phyloP scores from a whole-genome alignment of 1,140 invertebrate genomes.

The Aporrectodea caliginosa region DNA sequence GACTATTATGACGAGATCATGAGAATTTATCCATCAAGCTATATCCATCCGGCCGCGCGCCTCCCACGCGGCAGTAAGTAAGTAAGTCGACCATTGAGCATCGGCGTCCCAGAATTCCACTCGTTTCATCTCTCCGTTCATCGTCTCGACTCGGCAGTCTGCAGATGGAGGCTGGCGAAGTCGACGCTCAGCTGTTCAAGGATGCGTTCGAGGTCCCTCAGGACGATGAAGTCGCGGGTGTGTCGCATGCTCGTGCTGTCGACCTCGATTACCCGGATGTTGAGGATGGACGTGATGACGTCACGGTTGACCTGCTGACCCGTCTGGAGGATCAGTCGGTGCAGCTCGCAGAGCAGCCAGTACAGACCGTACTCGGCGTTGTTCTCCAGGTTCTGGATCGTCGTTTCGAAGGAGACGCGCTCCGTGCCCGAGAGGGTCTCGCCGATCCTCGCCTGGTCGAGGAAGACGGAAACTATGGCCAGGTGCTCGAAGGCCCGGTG shows the following conservation, averaged over 20 bases:
- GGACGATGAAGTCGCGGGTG: slow-evolving; percentile 22
- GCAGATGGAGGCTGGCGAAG: slow-evolving; percentile 1
- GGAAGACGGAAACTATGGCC: slow-evolving; percentile 13
- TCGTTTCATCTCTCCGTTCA: neutral
- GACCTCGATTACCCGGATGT: slow-evolving; percentile 12
- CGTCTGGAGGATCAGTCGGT: neutral
- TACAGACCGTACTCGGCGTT: slow-evolving; percentile 11
- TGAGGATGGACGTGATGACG: slow-evolving; percentile 16
- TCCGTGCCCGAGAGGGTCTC: slow-evolving; percentile 1
- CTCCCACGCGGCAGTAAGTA: no score
- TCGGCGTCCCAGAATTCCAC: neutral
- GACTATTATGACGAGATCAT: no score
- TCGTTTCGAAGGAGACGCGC: slow-evolving; percentile 4
- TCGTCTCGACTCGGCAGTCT: neutral
- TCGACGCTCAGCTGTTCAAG: slow-evolving; percentile 15
- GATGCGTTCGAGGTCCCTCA: slow-evolving; percentile 16
- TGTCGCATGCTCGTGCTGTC: neutral
- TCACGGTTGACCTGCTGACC: neutral
- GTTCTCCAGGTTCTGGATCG: slow-evolving; percentile 15
- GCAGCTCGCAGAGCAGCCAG: slow-evolving; percentile 22
- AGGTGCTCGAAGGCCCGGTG: slow-evolving; percentile 12
- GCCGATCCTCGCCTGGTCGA: slow-evolving; percentile 21
- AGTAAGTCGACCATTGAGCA: no score
- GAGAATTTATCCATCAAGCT: no score
- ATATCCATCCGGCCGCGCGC: no score